Percentiles rank a stretch among this genome's conserved stretches.
These are phyloP conservation scores for Cryptomyrus ogoouensis DNA, from an alignment of 2,113 vertebrate genomes.

Conservation along the genomic window DNA sequence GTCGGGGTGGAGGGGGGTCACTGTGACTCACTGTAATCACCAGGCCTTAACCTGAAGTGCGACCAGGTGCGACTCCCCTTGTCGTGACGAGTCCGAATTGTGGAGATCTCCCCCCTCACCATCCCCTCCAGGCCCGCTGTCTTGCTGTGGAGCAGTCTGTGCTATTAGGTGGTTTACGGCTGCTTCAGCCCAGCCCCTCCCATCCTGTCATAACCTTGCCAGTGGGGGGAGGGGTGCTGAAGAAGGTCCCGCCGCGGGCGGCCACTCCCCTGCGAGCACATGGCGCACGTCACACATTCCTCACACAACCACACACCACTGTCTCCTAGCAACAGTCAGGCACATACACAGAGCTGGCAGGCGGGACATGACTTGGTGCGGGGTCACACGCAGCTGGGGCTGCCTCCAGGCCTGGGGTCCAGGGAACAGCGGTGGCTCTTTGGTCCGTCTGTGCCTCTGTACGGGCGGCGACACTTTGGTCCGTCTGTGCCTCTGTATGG, in stretches of 20 bases:
- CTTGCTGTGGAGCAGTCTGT: neutral
- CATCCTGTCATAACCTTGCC: slow-evolving; percentile 3
- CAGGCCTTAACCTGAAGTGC: neutral
- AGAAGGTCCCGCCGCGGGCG: neutral
- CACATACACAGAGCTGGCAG: neutral
- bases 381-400: neutral
- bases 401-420: neutral
- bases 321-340: slow-evolving; percentile 22
- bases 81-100: neutral
- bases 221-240: neutral
- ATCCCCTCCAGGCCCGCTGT: neutral
- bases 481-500: too few species aligned
- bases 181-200: neutral
- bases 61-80: neutral
- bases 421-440: neutral
- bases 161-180: slow-evolving; percentile 15
- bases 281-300: slow-evolving; percentile 21
- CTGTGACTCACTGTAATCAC: neutral
- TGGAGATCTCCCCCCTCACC: neutral
- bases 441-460: too few species aligned
- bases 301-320: neutral
- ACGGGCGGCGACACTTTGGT: too few species aligned
- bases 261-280: slow-evolving; percentile 22
- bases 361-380: neutral
- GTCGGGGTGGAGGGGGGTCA: neutral